Evolutionary conservation across 2,797 vertebrate species (phyloP).

Genomic region (Novumbra hubbsi): DNA sequence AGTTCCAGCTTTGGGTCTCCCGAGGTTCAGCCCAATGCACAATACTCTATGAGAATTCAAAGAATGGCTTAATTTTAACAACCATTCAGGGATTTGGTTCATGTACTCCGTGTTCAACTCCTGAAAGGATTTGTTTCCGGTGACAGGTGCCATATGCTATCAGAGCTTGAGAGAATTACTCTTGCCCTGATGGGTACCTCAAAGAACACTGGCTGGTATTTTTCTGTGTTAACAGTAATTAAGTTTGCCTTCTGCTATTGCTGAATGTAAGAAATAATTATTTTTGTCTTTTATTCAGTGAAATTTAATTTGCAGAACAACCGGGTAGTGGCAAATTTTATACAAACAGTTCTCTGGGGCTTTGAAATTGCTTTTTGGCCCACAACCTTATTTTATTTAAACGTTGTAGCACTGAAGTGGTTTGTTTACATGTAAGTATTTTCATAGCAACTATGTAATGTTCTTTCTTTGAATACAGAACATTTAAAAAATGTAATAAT

Average conservation of each 20-base stretch:
- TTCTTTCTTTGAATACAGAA: background rate
- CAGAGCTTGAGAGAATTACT: background rate
- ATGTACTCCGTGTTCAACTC: background rate
- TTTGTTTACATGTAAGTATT: background rate
- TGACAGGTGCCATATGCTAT: slow-evolving; percentile 2
- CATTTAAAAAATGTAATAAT: background rate
- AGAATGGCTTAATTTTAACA: background rate
- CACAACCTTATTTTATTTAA: background rate
- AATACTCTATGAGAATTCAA: background rate
- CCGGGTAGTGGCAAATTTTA: slow-evolving; percentile 14
- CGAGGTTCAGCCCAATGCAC: background rate
- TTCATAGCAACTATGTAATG: background rate
- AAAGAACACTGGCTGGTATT: background rate
- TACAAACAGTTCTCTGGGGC: slow-evolving; percentile 21
- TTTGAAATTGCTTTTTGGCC: slow-evolving; percentile 6
- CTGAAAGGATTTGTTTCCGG: background rate
- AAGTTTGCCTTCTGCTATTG: slow-evolving; percentile 11
- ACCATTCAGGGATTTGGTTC: background rate
- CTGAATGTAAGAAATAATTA: background rate
- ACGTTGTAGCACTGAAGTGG: background rate
- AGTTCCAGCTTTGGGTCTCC: background rate
- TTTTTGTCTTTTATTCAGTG: background rate
- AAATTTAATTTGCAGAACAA: background rate
- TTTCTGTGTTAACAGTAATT: slow-evolving; percentile 29
- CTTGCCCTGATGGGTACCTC: background rate